Conservation (phyloP, 2,797 vertebrate genomes). For the Basileuterus tristriatus region DNA sequence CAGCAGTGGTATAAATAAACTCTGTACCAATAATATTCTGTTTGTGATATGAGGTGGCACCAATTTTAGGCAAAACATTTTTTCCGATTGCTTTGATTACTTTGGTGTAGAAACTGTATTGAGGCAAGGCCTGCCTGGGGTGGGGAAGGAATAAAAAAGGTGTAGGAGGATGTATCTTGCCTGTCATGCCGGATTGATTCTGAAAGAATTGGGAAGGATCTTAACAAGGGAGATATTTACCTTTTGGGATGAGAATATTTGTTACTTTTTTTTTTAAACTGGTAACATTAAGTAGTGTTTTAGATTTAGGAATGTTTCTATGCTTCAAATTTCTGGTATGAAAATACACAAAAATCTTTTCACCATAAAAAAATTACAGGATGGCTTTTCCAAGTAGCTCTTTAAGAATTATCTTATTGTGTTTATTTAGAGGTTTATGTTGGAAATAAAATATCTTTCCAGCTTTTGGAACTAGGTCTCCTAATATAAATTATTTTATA, state of each 20-base stretch:
- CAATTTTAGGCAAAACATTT: not conserved
- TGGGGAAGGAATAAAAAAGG: not conserved
- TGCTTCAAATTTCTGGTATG: not conserved
- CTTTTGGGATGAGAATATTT: not conserved
- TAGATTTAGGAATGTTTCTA: not conserved
- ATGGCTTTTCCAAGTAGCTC: not conserved
- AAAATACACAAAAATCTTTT: not conserved
- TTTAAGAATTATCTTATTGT: not conserved
- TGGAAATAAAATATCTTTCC: not conserved
- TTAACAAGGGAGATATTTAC: not conserved
- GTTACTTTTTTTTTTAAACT: rapidly evolving
- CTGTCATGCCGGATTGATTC: not conserved
- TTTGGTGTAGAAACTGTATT: not conserved
- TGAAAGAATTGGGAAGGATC: not conserved
- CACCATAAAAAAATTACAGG: not conserved
- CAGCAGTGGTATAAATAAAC: not conserved
- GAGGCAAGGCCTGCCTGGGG: not conserved
- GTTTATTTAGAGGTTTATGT: not conserved
- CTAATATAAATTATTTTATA: not conserved
- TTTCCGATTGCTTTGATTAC: not conserved
- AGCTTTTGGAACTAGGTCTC: not conserved
- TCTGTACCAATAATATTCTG: not conserved
- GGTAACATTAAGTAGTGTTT: not conserved
- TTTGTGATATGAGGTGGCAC: not conserved
- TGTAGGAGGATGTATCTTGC: not conserved